phyloP scores from a whole-genome alignment of 1,140 invertebrate genomes.

The Zaprionus kolodkinae region DNA sequence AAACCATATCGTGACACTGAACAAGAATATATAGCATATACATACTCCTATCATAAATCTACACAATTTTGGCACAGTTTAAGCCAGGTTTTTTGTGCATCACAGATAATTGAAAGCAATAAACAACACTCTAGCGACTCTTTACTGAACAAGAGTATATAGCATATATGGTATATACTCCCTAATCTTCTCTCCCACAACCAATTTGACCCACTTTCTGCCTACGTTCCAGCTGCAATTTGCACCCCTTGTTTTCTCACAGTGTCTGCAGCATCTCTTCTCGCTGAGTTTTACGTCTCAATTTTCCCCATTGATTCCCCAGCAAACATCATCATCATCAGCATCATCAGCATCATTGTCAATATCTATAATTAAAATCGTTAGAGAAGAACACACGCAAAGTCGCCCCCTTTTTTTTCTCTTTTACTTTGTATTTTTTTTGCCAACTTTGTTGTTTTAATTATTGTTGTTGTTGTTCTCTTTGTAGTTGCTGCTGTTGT shows the following conservation, averaged over 20 bases:
- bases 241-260: not conserved
- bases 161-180: no score
- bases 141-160: not conserved
- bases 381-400: constrained; percentile 78
- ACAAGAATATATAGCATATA: not conserved
- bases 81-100: no score
- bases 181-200: not conserved
- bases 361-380: constrained; percentile 80
- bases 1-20: no score
- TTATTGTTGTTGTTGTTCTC: constrained; percentile 1
- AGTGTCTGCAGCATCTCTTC: not conserved
- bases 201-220: not conserved
- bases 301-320: constrained; percentile 55
- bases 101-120: no score
- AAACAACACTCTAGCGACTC: not conserved
- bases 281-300: constrained; percentile 59
- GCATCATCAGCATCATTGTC: constrained; percentile 40
- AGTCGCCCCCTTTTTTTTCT: not conserved
- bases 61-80: not conserved
- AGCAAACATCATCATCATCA: no score
- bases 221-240: not conserved
- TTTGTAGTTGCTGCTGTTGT: constrained; percentile 22
- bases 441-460: constrained; percentile 14
- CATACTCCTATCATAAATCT: not conserved
- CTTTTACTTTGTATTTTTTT: constrained; percentile 1